phyloP scores from a whole-genome alignment of 2,888 invertebrate genomes.

The Crioceris asparagi region DNA sequence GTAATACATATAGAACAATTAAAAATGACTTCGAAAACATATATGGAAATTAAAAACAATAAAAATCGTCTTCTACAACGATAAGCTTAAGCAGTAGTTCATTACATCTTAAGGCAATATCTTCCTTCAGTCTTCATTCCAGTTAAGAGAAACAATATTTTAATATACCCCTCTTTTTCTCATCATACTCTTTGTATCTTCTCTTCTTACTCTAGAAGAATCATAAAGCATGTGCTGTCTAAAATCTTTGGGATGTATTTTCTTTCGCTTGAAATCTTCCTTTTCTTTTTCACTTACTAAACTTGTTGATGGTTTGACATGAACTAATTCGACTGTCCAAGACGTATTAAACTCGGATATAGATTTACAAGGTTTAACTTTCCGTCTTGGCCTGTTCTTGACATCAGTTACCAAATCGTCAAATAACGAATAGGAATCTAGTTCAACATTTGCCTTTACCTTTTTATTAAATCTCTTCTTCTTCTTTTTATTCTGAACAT shows the following conservation, averaged over 20 bases:
- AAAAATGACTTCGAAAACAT: no score
- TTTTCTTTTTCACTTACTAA: constrained; percentile 13
- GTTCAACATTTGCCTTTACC: neutral
- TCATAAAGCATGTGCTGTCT: constrained; percentile 29
- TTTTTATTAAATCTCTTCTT: constrained; percentile 11
- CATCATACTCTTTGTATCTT: constrained; percentile 23
- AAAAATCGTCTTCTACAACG: no score
- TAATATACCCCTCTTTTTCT: constrained; percentile 21
- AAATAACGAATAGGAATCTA: constrained; percentile 18
- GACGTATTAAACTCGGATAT: constrained; percentile 6
- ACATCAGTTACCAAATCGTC: constrained; percentile 20
- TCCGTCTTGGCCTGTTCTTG: constrained; percentile 20
- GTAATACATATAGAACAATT: no score
- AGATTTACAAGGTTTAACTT: constrained; percentile 15
- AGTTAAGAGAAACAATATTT: neutral
- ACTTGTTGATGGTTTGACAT: constrained; percentile 21
- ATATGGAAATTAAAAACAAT: no score
- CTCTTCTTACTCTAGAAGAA: constrained; percentile 23
- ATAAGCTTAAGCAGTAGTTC: no score
- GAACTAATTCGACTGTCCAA: constrained; percentile 14
- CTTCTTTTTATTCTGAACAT: constrained; percentile 6
- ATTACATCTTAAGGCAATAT: no score
- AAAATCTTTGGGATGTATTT: constrained; percentile 30
- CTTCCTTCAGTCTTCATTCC: no score
- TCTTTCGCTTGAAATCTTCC: constrained; percentile 11